Conservation (phyloP, 2,113 vertebrate genomes). For the Bombycilla garrulus region DNA sequence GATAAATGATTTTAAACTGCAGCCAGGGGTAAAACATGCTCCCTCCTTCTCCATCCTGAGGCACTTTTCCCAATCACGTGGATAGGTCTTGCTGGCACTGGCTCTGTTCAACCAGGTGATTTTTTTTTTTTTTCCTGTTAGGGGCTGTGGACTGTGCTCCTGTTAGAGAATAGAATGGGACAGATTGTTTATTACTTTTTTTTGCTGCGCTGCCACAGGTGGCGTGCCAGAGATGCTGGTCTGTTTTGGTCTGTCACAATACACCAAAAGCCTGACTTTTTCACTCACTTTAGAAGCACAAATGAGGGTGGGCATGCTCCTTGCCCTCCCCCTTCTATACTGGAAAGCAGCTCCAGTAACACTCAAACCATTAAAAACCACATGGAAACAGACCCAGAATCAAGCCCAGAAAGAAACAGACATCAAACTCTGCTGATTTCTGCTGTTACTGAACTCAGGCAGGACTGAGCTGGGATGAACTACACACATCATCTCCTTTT, state of each 20-base stretch:
- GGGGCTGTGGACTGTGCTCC: not conserved
- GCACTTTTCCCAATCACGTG: not conserved
- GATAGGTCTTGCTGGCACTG: not conserved
- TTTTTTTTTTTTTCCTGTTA: not conserved
- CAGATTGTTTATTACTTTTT: not conserved
- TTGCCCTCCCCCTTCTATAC: rapidly evolving
- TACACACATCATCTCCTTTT: not conserved
- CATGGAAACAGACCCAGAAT: not conserved
- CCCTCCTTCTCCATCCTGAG: not conserved
- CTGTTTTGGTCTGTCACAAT: not conserved
- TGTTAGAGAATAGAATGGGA: rapidly evolving
- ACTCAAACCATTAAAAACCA: not conserved
- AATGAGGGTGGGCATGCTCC: not conserved
- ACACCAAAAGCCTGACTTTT: not conserved
- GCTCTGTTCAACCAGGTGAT: not conserved
- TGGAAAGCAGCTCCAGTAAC: not conserved
- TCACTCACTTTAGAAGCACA: not conserved
- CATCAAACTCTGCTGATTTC: not conserved
- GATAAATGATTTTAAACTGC: not conserved
- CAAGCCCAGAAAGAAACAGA: not conserved
- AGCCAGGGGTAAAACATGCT: not conserved
- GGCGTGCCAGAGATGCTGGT: not conserved
- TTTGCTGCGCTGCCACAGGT: not conserved
- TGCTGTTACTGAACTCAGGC: not conserved
- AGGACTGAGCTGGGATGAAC: not conserved